Evolutionary conservation across 2,888 invertebrate genomes (phyloP).

Genomic region (Desoria tigrina): DNA sequence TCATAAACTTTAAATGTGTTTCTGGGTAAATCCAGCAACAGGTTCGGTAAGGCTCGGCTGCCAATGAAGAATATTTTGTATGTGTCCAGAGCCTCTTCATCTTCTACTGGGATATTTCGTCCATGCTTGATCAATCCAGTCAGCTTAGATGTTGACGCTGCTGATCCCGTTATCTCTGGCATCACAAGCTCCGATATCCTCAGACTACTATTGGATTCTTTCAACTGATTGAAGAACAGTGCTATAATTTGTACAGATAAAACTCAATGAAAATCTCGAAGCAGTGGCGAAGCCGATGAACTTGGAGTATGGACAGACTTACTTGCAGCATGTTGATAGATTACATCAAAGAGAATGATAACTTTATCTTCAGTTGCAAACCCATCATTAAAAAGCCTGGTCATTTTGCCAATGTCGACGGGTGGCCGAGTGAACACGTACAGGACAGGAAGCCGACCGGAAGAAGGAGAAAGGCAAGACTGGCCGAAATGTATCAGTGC

Average conservation of each 20-base stretch:
- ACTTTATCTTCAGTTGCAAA: slow-evolving; percentile 53
- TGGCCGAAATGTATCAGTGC: slow-evolving; percentile 88
- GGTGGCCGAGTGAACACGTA: slow-evolving; percentile 69
- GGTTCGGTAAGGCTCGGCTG: slow-evolving; percentile 66
- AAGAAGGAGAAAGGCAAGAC: slow-evolving; percentile 77
- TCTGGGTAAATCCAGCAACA: slow-evolving; percentile 58
- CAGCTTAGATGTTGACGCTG: too few relatives aligned
- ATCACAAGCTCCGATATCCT: too few relatives aligned
- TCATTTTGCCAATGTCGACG: slow-evolving; percentile 60
- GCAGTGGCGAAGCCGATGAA: too few relatives aligned
- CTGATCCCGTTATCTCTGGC: too few relatives aligned
- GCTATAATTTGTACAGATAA: too few relatives aligned
- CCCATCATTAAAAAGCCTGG: slow-evolving; percentile 35
- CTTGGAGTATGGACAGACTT: too few relatives aligned
- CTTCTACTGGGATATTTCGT: slow-evolving; percentile 21
- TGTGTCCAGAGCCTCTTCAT: slow-evolving; percentile 21
- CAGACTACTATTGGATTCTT: too few relatives aligned
- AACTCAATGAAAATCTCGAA: too few relatives aligned
- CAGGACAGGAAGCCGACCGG: slow-evolving; percentile 71
- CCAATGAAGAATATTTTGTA: slow-evolving; percentile 70
- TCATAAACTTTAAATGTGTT: slow-evolving; percentile 57
- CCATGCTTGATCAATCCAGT: slow-evolving; percentile 29
- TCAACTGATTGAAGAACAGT: too few relatives aligned
- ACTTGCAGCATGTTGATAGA: slow-evolving; percentile 54
- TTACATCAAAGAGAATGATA: slow-evolving; percentile 58